A percentile compares a stretch with the other conserved stretches of the same genome.
phyloP scores from a whole-genome alignment of 2,797 vertebrate genomes.

The Microctenopoma steveboyesi region DNA sequence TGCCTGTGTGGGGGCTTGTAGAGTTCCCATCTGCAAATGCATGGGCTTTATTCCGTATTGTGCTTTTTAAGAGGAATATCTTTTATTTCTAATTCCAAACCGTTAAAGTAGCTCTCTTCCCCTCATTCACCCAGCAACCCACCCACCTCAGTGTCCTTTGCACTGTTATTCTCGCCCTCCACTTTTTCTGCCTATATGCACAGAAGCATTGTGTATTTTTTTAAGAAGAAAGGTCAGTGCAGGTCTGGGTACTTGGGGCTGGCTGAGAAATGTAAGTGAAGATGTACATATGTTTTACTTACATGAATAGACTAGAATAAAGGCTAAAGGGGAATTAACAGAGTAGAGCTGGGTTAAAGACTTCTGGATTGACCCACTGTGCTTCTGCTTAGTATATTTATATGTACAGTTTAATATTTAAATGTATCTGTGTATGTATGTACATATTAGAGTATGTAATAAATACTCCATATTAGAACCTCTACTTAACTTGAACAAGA shows the following conservation, averaged over 20 bases:
- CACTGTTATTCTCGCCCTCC: conserved; percentile 22
- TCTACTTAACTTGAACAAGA: no score
- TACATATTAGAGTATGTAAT: no score
- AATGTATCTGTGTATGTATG: no score
- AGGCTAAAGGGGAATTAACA: no score
- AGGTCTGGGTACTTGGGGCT: conserved; percentile 23
- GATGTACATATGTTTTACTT: conserved; percentile 14
- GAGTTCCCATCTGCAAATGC: conserved; percentile 69
- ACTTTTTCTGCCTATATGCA: conserved; percentile 14
- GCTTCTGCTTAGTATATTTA: neutral
- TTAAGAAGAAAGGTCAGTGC: conserved; percentile 46
- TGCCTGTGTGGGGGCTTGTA: conserved; percentile 47
- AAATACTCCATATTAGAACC: no score
- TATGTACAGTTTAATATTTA: no score
- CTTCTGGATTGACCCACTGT: neutral
- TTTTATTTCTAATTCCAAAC: conserved; percentile 67
- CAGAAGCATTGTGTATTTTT: conserved; percentile 17
- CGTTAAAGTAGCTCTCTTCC: conserved; percentile 51
- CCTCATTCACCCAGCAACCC: conserved; percentile 21
- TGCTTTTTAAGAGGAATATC: conserved; percentile 56
- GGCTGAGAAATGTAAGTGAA: conserved; percentile 22
- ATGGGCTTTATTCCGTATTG: conserved; percentile 66
- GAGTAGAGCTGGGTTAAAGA: neutral
- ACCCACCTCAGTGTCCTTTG: conserved; percentile 32
- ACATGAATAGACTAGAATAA: neutral